These are phyloP conservation scores for Misgurnus mizolepis DNA, from an alignment of 2,113 vertebrate species.

Conservation along the genomic window DNA sequence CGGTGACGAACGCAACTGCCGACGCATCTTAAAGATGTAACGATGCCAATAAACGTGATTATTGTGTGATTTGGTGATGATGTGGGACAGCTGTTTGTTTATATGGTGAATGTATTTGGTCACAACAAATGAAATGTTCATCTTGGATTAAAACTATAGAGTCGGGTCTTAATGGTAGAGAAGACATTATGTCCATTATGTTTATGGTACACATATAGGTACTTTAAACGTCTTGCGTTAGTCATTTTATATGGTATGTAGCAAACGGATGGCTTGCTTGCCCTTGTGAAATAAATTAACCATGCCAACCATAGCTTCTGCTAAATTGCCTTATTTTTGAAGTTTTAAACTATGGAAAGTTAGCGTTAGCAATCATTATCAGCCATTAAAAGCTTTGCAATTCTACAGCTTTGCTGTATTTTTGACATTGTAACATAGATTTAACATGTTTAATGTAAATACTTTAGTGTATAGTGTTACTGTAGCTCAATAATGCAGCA, in stretches of 20 bases:
- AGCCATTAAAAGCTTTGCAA: no score
- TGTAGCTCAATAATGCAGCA: no score
- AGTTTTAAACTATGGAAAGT: neutral
- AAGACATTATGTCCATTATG: no score
- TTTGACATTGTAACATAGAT: no score
- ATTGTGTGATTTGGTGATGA: constrained; percentile 27
- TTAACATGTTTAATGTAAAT: no score
- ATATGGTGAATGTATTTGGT: neutral
- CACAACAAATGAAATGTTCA: constrained; percentile 16
- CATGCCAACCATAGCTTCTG: neutral
- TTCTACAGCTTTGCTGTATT: no score
- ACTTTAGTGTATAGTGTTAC: no score
- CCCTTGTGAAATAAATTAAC: neutral
- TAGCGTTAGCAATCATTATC: no score
- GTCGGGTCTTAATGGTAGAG: neutral
- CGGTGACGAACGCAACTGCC: constrained; percentile 11
- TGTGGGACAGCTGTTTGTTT: constrained; percentile 37
- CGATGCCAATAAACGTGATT: constrained; percentile 46
- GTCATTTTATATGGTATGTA: neutral
- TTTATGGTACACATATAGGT: no score
- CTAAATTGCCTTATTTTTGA: neutral
- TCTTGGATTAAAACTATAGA: constrained; percentile 20
- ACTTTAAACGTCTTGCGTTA: neutral
- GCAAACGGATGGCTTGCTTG: neutral
- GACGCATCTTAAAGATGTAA: constrained; percentile 26